These are phyloP conservation scores for Scophthalmus maximus DNA, from an alignment of 2,113 vertebrate genomes.

Conservation along the genomic window DNA sequence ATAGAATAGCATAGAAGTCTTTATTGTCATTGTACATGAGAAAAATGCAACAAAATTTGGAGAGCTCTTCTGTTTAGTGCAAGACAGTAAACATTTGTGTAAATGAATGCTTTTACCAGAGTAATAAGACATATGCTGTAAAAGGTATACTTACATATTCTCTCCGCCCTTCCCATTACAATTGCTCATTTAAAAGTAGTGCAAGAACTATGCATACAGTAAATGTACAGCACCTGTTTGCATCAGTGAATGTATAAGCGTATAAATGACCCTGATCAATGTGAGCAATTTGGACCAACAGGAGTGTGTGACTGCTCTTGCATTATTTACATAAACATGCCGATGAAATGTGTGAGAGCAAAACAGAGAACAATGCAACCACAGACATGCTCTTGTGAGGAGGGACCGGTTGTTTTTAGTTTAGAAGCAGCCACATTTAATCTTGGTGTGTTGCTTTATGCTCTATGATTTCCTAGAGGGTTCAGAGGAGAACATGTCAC, in stretches of 20 bases:
- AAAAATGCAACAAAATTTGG: no score
- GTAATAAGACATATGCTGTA: no score
- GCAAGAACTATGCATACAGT: no score
- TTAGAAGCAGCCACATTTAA: no score
- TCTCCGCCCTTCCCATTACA: no score
- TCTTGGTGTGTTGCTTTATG: not conserved
- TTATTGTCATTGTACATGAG: no score
- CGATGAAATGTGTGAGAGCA: not conserved
- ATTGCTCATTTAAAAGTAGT: no score
- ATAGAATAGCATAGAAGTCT: no score
- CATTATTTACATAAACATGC: not conserved
- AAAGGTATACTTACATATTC: no score
- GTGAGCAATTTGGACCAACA: slow-evolving; percentile 2
- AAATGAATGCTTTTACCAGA: no score
- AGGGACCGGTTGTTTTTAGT: not conserved
- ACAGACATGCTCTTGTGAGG: not conserved
- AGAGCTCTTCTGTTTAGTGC: no score
- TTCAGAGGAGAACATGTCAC: not conserved
- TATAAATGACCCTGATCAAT: not conserved
- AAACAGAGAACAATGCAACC: not conserved
- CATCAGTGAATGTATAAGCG: not conserved
- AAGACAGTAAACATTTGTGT: no score
- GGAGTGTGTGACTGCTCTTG: not conserved
- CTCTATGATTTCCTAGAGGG: slow-evolving; percentile 2
- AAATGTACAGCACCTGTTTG: not conserved